Base-by-base conservation (phyloP, 2,113 vertebrate genomes). In the Oncorhynchus mykiss region DNA sequence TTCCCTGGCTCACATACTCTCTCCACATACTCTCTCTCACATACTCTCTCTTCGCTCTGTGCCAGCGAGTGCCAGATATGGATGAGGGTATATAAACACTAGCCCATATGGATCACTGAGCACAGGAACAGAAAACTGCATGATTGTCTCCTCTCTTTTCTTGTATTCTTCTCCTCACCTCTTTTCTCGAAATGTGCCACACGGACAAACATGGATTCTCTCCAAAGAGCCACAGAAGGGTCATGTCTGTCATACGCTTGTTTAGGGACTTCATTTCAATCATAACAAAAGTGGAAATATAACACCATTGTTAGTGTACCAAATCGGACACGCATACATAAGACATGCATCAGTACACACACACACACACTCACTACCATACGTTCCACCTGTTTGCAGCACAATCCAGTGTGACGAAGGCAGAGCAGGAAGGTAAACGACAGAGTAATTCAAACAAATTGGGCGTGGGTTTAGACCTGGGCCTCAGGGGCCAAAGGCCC, bases 81-180 rank as follows among this genome's bases (percentile, higher is more conserved):
- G 80, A 84, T 77, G 75, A 86, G 80, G 78, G 77, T 80, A 76
- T 80, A 81, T 81, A 85, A 89, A 39, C 34, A 39, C 34, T 39
- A 39, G 34, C 34, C 34, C 34, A 8, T 39, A 39, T 39, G 34
- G 34, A 39, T 39, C 34, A 39, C 34, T 39, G 34, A 39, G 34
- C 34, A 39, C 7, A 39, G 34, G 7, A 39, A 39, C 34, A 39
- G 34, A 39, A 39, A 9, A 39, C 34, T 39, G 34, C 6, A 39
- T 39, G 34, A 39, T 7, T 39, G 34, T 39, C 34, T 39, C 34
- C 7, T 39, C 34, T 39, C 34, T 9, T 39, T 39, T 39, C 34
- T 39, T 39, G 7, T 9, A 39, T 9, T 39, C 7, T 39, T 39
- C 34, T 45, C 39, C 39, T 45, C 9, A 11, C 39, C 39, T 45